Conservation (phyloP, 1,140 invertebrate genomes). For the Apis dorsata region DNA sequence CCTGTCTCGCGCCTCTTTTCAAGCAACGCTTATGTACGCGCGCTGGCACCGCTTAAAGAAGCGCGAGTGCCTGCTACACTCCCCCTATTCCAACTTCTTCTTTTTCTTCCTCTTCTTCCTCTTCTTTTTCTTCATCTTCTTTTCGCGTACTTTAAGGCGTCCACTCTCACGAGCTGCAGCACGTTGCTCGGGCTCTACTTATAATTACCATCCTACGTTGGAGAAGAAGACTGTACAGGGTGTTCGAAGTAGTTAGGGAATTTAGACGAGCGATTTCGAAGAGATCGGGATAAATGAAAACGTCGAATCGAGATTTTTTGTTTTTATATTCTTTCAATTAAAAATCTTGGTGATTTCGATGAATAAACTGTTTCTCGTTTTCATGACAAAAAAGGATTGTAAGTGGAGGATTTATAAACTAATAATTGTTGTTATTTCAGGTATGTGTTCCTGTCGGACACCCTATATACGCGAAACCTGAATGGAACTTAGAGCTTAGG, state of each 20-base stretch:
- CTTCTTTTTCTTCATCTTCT: conserved; percentile 10
- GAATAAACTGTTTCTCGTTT: too few relatives aligned
- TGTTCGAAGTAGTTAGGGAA: too few relatives aligned
- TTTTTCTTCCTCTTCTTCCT: conserved; percentile 3
- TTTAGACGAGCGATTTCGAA: background rate
- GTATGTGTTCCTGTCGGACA: background rate
- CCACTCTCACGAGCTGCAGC: conserved; percentile 52
- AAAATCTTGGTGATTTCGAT: too few relatives aligned
- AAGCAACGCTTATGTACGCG: conserved; percentile 34
- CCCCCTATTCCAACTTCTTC: background rate
- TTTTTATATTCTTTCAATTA: too few relatives aligned
- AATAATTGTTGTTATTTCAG: too few relatives aligned
- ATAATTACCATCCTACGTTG: conserved; percentile 58
- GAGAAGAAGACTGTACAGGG: background rate
- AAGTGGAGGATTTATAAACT: too few relatives aligned
- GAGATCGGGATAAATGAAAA: conserved; percentile 49
- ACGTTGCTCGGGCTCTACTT: conserved; percentile 48
- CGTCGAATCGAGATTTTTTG: background rate
- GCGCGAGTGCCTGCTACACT: conserved; percentile 17
- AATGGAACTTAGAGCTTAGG: background rate
- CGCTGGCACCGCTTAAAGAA: conserved; percentile 42
- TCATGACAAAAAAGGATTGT: too few relatives aligned
- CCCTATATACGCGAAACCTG: background rate
- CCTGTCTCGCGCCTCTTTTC: conserved; percentile 40
- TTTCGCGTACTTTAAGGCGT: conserved; percentile 46